phyloP scores from a whole-genome alignment of 2,888 invertebrate genomes.

The Microctonus hyperodae region DNA sequence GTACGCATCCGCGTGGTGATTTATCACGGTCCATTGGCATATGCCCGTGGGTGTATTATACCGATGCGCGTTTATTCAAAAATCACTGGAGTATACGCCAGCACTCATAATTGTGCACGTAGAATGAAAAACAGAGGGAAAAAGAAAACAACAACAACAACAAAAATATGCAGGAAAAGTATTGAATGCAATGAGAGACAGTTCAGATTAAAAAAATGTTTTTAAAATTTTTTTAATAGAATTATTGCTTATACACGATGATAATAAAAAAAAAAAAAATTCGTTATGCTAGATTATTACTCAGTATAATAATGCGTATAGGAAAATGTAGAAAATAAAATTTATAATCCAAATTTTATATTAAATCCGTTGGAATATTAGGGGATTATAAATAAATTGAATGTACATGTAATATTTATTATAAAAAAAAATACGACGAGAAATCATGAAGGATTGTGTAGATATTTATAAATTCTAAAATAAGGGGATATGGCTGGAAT shows the following conservation, averaged over 20 bases:
- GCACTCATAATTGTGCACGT: background rate
- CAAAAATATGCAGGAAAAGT: background rate
- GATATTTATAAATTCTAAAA: background rate
- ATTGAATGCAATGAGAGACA: too few relatives aligned
- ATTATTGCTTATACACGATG: background rate
- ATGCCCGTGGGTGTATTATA: background rate
- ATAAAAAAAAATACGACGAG: background rate
- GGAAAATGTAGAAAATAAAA: background rate
- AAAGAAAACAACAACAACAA: background rate
- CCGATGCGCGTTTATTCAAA: conserved; percentile 2
- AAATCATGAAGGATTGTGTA: background rate
- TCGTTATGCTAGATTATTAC: background rate
- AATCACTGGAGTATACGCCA: background rate
- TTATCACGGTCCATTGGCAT: conserved; percentile 1
- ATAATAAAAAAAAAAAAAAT: background rate
- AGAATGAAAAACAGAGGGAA: background rate
- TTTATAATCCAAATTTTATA: background rate
- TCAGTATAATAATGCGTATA: background rate
- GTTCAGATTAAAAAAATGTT: too few relatives aligned
- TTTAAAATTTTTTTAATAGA: background rate
- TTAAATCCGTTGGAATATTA: background rate
- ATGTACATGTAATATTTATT: too few relatives aligned
- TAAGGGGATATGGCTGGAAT: background rate
- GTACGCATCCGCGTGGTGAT: conserved; percentile 2
- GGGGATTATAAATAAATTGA: background rate